These are phyloP conservation scores for Cyclura pinguis DNA, from an alignment of 2,797 vertebrate species.

Conservation along the genomic window DNA sequence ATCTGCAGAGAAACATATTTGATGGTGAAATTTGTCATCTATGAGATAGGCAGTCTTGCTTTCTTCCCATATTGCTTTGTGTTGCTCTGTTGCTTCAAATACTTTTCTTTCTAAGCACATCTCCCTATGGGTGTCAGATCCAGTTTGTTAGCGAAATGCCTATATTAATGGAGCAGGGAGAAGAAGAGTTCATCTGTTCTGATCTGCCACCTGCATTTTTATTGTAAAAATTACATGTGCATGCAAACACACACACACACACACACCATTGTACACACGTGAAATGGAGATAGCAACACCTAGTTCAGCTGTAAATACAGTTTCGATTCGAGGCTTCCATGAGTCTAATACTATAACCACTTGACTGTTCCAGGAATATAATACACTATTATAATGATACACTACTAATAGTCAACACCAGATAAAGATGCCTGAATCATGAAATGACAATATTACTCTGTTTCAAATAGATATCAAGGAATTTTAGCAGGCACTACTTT, in stretches of 20 bases:
- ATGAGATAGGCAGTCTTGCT: no score
- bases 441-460: background rate
- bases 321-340: background rate
- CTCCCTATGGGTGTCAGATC: no score
- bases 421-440: no score
- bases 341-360: background rate
- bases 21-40: no score
- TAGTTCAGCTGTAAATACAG: background rate
- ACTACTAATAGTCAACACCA: background rate
- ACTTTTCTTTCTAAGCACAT: no score
- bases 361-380: background rate
- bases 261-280: background rate
- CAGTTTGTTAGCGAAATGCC: background rate
- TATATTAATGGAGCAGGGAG: background rate
- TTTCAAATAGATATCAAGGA: background rate
- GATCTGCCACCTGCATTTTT: background rate
- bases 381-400: background rate
- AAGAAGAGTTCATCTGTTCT: background rate
- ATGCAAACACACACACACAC: no score
- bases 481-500: background rate
- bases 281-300: background rate
- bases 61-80: no score
- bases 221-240: background rate
- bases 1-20: no score
- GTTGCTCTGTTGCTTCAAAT: no score